A percentile compares a stretch with the other conserved stretches of the same genome.
Conservation (phyloP, 2,797 vertebrate genomes). For the Delichon dasypus region DNA sequence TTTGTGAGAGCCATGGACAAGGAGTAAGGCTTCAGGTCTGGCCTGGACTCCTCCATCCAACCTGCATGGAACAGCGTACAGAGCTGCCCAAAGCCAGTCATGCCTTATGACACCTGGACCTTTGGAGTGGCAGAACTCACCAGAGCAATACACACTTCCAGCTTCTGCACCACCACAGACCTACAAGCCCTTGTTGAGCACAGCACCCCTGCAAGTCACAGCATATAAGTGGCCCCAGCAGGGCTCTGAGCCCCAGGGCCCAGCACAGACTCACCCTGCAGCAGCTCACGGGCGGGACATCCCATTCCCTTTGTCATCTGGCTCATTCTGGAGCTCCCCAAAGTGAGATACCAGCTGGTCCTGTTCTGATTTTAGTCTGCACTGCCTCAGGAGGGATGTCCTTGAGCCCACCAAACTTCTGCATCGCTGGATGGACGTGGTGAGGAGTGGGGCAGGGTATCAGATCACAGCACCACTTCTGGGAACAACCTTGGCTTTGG, state of each 20-base stretch:
- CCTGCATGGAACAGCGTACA: rapidly evolving
- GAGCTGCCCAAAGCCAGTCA: not conserved
- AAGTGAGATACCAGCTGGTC: not conserved
- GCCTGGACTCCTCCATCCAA: not conserved
- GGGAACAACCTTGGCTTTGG: constrained; percentile 37
- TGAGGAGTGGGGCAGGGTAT: constrained; percentile 35
- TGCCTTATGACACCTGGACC: not conserved
- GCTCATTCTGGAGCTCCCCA: not conserved
- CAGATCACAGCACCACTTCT: constrained; percentile 40
- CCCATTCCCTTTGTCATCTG: not conserved
- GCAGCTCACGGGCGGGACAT: not conserved
- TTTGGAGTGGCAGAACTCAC: not conserved
- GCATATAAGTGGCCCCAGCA: rapidly evolving
- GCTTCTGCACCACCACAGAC: not conserved
- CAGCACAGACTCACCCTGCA: not conserved
- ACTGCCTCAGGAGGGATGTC: not conserved
- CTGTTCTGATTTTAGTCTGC: constrained; percentile 18
- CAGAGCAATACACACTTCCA: not conserved
- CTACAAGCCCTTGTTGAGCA: not conserved
- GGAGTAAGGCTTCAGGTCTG: rapidly evolving
- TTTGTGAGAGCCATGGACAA: rapidly evolving
- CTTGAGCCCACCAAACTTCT: not conserved
- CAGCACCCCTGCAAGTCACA: not conserved
- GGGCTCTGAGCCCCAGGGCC: not conserved
- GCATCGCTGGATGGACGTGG: not conserved